Conservation (phyloP, 2,113 vertebrate genomes). For the Lasiurus cinereus region DNA sequence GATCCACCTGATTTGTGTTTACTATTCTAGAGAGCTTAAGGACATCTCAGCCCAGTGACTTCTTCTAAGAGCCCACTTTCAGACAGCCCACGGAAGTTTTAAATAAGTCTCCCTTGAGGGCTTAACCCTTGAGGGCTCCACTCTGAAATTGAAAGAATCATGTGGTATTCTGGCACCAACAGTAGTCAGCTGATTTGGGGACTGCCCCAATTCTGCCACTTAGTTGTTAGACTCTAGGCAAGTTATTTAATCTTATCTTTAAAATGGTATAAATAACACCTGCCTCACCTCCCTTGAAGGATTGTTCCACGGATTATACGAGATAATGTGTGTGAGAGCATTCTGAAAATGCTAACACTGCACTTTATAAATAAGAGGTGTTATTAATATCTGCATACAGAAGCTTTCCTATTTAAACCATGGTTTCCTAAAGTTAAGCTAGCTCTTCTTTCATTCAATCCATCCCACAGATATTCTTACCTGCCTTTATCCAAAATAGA, state of each 20-base stretch:
- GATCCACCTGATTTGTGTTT: not conserved
- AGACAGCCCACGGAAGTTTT: not conserved
- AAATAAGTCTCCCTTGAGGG: not conserved
- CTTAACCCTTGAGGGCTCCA: not conserved
- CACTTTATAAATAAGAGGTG: not conserved
- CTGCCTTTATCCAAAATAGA: slow-evolving; percentile 10
- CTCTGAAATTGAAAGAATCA: slow-evolving; percentile 23
- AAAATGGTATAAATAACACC: slow-evolving; percentile 8
- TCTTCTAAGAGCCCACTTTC: not conserved
- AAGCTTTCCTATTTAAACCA: slow-evolving; percentile 19
- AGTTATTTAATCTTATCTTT: slow-evolving; percentile 36
- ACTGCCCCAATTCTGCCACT: not conserved
- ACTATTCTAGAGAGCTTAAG: slow-evolving; percentile 8
- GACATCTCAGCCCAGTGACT: not conserved
- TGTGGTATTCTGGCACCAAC: not conserved
- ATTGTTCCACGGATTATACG: not conserved
- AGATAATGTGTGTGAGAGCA: not conserved
- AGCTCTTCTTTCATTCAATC: slow-evolving; percentile 8
- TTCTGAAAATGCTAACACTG: not conserved
- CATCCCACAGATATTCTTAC: slow-evolving; percentile 1
- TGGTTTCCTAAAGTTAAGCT: not conserved
- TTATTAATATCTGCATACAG: not conserved
- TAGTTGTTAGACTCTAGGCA: slow-evolving; percentile 8
- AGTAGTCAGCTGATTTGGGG: not conserved
- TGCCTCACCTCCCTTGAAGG: not conserved